Base-by-base conservation (phyloP, 2,888 invertebrate genomes). In the Psococerastis gibbosa region DNA sequence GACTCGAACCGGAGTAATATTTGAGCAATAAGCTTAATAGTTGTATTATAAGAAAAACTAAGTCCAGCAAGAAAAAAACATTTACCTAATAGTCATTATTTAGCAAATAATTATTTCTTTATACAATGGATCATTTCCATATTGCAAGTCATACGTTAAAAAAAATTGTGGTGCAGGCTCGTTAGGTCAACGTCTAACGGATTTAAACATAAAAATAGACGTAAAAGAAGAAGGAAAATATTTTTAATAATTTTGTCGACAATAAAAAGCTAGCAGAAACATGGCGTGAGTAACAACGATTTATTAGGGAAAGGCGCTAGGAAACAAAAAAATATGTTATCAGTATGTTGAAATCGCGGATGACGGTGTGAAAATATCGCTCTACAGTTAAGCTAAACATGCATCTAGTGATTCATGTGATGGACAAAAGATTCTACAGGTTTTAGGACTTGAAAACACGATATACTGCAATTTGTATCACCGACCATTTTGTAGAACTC, bases 241-340 rank as follows among this genome's bases (percentile, higher is more conserved):
- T 27, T 27, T n/a, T 27, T 27, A 27, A 27, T 27, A 9, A 11
- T 27, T 27, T 27, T 27, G 27, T 9, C 27, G 11, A 27, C 27
- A 27, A 27, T 27, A 27, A 27, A 27, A 11, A 11, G 11, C 8
- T 27, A 27, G 11, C 6, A 27, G 27, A 11, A 27, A 11, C 11
- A 27, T 27, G 22, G 38, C 38, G 38, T 38, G 38, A 9, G 17
- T 15, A 38, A 20, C 16, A 20, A 20, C 38, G 16, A 38, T 38
- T 38, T 38, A 38, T 38, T 38, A 38, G 22, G 22, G 22, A 38
- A 38, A 38, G 38, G 38, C 20, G 38, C 18, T 38, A 20, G 33
- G 17, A 33, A 33, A 33, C 33, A 33, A 33, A 33, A 33, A 33
- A 33, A 33, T 13, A 38, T 6, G 38, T 38, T 38, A 38, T 38